Conservation (phyloP, 1,140 invertebrate species). For the Drepana arcuata region DNA sequence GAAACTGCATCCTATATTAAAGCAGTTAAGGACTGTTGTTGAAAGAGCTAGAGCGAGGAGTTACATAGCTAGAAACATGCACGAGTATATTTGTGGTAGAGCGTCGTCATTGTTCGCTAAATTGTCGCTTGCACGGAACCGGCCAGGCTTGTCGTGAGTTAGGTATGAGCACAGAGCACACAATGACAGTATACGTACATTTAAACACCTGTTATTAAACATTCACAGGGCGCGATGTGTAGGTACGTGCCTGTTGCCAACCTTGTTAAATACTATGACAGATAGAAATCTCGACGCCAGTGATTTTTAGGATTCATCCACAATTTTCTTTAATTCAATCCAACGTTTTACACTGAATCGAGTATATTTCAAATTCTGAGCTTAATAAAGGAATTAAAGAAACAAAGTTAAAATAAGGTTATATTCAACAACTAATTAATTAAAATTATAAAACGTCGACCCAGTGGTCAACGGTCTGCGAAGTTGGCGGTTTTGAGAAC, state of each 20-base stretch:
- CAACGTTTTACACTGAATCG: too few species aligned
- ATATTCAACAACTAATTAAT: too few species aligned
- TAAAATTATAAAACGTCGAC: too few species aligned
- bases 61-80: slow-evolving; percentile 49
- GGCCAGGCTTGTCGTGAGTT: slow-evolving; percentile 62
- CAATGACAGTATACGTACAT: slow-evolving; percentile 61
- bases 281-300: slow-evolving; percentile 49
- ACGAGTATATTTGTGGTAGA: slow-evolving; percentile 53
- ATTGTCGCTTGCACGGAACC: slow-evolving; percentile 67
- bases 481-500: too few species aligned
- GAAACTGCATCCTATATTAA: slow-evolving; percentile 21
- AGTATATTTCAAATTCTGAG: too few species aligned
- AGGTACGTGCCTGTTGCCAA: slow-evolving; percentile 35
- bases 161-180: slow-evolving; percentile 54
- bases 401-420: too few species aligned
- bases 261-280: slow-evolving; percentile 62
- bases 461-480: too few species aligned
- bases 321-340: too few species aligned
- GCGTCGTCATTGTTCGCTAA: slow-evolving; percentile 69
- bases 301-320: slow-evolving; percentile 54
- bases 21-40: slow-evolving; percentile 17
- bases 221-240: slow-evolving; percentile 58
- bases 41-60: slow-evolving; percentile 22
- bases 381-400: too few species aligned
- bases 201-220: slow-evolving; percentile 69